Conservation (phyloP, 2,113 vertebrate genomes). For the Gracilinanus agilis region DNA sequence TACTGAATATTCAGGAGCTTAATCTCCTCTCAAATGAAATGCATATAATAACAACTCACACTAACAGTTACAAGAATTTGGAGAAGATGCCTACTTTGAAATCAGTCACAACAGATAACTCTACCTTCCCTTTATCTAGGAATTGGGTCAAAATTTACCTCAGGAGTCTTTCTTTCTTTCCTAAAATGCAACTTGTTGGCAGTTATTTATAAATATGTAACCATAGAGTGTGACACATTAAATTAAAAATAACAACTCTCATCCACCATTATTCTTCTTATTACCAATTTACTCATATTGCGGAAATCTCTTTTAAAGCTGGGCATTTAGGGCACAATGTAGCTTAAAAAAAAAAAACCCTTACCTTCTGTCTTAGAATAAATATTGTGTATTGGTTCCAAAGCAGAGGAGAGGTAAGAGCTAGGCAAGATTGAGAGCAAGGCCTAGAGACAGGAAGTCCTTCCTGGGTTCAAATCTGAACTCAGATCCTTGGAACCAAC, state of each 20-base stretch:
- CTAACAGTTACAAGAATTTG: neutral
- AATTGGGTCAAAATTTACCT: neutral
- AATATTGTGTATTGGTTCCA: too few species aligned
- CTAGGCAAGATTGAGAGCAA: too few species aligned
- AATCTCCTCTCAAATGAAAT: neutral
- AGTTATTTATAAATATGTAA: neutral
- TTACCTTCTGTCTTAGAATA: too few species aligned
- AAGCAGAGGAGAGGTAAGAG: too few species aligned
- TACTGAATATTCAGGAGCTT: constrained; percentile 28
- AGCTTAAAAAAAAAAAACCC: too few species aligned
- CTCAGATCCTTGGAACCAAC: too few species aligned
- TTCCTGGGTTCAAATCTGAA: too few species aligned
- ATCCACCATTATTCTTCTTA: neutral
- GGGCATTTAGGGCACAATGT: neutral
- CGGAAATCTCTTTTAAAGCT: constrained; percentile 9
- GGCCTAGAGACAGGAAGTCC: too few species aligned
- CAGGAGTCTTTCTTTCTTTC: neutral
- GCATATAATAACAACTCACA: neutral
- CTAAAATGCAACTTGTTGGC: neutral
- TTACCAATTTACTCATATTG: neutral
- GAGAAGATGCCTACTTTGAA: neutral
- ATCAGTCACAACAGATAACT: constrained; percentile 20
- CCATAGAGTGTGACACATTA: neutral
- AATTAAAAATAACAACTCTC: constrained; percentile 29
- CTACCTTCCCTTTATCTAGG: neutral